These are phyloP conservation scores for Scomber colias DNA, from an alignment of 2,113 vertebrate species.

Conservation along the genomic window DNA sequence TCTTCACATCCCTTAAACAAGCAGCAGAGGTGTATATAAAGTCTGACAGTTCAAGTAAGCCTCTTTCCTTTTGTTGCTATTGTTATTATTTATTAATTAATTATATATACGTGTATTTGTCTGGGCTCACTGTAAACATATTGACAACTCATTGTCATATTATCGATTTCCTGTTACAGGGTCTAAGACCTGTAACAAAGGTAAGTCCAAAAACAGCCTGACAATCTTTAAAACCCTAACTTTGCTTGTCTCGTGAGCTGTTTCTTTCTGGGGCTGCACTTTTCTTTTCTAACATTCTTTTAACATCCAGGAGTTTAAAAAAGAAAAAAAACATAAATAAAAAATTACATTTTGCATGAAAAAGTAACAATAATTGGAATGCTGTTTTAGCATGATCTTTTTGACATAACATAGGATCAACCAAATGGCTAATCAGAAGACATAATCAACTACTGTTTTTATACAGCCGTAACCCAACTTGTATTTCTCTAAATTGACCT, in stretches of 20 bases:
- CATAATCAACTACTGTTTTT: neutral
- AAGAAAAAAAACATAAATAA: conserved; percentile 4
- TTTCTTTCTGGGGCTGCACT: conserved; percentile 32
- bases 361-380: conserved; percentile 35
- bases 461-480: neutral
- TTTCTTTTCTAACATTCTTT: conserved; percentile 48
- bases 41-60: conserved; percentile 94
- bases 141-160: conserved; percentile 33
- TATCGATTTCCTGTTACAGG: conserved; percentile 81
- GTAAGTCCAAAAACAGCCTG: conserved; percentile 75
- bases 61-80: neutral
- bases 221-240: conserved; percentile 22
- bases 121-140: conserved; percentile 38
- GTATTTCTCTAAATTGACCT: conserved; percentile 11
- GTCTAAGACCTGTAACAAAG: conserved; percentile 81
- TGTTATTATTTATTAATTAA: neutral
- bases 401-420: conserved; percentile 30
- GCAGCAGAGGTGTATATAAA: conserved; percentile 94
- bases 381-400: conserved; percentile 58
- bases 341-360: conserved; percentile 59
- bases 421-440: neutral
- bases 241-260: conserved; percentile 48
- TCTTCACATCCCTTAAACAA: conserved; percentile 91
- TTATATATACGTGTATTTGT: conserved; percentile 12
- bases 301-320: conserved; percentile 12